Conservation (phyloP, 2,888 invertebrate species). For the Crocallis elinguaria region DNA sequence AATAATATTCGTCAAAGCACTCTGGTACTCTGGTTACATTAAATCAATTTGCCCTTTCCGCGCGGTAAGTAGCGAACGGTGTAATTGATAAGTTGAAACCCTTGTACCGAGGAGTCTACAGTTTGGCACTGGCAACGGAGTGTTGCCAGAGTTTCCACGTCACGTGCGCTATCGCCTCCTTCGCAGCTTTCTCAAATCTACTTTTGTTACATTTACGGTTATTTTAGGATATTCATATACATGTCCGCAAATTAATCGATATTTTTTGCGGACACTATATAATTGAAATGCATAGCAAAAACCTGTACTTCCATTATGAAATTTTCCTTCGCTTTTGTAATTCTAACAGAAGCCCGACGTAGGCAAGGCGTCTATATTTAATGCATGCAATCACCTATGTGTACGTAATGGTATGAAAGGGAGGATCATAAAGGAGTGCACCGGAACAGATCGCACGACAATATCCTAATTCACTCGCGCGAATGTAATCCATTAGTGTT, state of each 20-base stretch:
- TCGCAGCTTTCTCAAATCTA: conserved; percentile 44
- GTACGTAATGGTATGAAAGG: conserved; percentile 53
- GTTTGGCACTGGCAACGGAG: conserved; percentile 73
- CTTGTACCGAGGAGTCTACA: conserved; percentile 80
- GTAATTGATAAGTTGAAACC: conserved; percentile 86
- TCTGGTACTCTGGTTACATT: conserved; percentile 85
- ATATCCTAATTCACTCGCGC: conserved; percentile 84
- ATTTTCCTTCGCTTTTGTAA: conserved; percentile 19
- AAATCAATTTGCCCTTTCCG: conserved; percentile 85
- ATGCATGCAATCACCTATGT: conserved; percentile 53
- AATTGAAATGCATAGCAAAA: not conserved
- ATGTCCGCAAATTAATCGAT: conserved; percentile 19
- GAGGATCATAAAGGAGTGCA: conserved; percentile 76
- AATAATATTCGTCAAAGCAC: conserved; percentile 86
- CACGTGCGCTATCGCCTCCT: conserved; percentile 51
- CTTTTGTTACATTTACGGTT: conserved; percentile 35
- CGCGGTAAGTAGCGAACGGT: conserved; percentile 85
- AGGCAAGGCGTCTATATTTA: conserved; percentile 52
- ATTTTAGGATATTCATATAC: conserved; percentile 24
- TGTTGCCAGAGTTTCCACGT: conserved; percentile 55
- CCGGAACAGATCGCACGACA: conserved; percentile 82
- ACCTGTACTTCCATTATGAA: conserved; percentile 15
- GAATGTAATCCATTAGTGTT: conserved; percentile 83
- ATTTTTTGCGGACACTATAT: not conserved
- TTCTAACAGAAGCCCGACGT: conserved; percentile 21